Evolutionary conservation across 2,888 invertebrate genomes (phyloP), one percentile per base, ranked within the genome.

Genomic region (Congeria kusceri): DNA sequence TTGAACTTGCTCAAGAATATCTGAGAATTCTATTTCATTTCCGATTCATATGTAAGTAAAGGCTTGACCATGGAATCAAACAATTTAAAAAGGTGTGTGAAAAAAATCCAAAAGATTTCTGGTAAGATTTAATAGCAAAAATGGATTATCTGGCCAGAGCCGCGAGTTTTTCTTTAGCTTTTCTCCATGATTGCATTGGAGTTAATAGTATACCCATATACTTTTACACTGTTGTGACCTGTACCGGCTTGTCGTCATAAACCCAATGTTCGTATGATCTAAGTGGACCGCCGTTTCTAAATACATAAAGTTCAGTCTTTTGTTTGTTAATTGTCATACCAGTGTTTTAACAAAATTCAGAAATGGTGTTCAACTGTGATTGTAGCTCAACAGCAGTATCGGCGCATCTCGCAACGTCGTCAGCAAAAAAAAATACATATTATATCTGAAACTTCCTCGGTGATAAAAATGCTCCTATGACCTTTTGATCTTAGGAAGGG

Each of bases 341-440:
- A n/a, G n/a, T n/a, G n/a, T n/a, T n/a, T n/a, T n/a, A n/a, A n/a
- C 53, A 53, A 25, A 13, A 53, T 53, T 53, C 20, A 4, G 18
- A 53, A 15, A 53, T 53, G n/a, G 25, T n/a, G 25, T 53, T 53
- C 25, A 53, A 53, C n/a, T 53, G 53, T 53, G 3, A 53, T 53
- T 53, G 53, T 13, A 53, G 53, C 25, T 53, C 53, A 18, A 53
- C n/a, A 9, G 53, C 25, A n/a, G 53, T 53, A 20, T 53, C 25
- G n/a, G 53, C 25, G 53, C 53, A 53, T 15, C 3, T 13, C 7
- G 20, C 53, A 20, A 20, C 20, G 20, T 53, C 53, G n/a, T 53
- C 11, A 9, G 53, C 53, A 53, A 53, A 53, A 53, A n/a, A 23
- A 20, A 23, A 13, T 53, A 20, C 53, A 53, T 15, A 53, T 53